Evolutionary conservation across 2,888 invertebrate genomes (phyloP).

Genomic region (Chorisops tibialis): DNA sequence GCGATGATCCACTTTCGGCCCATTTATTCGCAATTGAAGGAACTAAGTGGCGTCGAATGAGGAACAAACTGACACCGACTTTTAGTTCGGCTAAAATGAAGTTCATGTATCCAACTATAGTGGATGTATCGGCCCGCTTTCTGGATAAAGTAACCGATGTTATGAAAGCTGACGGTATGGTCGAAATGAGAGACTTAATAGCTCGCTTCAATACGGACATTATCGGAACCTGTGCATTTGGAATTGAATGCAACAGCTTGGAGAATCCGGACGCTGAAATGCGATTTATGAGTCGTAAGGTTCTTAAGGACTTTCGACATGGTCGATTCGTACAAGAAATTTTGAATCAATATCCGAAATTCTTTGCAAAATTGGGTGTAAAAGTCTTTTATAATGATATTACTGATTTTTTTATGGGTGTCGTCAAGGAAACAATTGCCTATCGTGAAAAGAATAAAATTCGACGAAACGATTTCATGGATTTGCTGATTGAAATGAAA

Average conservation of each 20-base stretch:
- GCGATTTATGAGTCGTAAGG: slow-evolving; percentile 37
- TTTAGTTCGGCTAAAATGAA: slow-evolving; percentile 54
- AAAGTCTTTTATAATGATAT: slow-evolving; percentile 16
- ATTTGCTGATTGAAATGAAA: slow-evolving; percentile 26
- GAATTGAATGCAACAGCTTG: slow-evolving; percentile 53
- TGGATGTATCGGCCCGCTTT: slow-evolving; percentile 32
- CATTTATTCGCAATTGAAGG: slow-evolving; percentile 50
- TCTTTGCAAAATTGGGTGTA: background rate
- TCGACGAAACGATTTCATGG: slow-evolving; percentile 31
- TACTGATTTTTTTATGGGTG: slow-evolving; percentile 25
- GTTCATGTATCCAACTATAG: slow-evolving; percentile 44
- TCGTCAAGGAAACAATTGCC: slow-evolving; percentile 26
- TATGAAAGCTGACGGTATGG: slow-evolving; percentile 32
- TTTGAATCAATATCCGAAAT: slow-evolving; percentile 31
- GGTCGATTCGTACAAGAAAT: slow-evolving; percentile 32
- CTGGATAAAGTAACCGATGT: slow-evolving; percentile 35
- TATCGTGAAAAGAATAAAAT: slow-evolving; percentile 22
- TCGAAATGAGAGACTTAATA: slow-evolving; percentile 51
- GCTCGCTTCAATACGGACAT: slow-evolving; percentile 55
- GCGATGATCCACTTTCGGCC: slow-evolving; percentile 47
- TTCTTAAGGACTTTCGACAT: slow-evolving; percentile 30
- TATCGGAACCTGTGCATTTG: slow-evolving; percentile 55
- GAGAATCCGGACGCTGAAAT: slow-evolving; percentile 50
- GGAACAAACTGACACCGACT: slow-evolving; percentile 53
- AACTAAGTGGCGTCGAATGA: slow-evolving; percentile 52